Evolutionary conservation across 2,888 invertebrate genomes (phyloP).

Genomic region (Epirrhoe tristata): DNA sequence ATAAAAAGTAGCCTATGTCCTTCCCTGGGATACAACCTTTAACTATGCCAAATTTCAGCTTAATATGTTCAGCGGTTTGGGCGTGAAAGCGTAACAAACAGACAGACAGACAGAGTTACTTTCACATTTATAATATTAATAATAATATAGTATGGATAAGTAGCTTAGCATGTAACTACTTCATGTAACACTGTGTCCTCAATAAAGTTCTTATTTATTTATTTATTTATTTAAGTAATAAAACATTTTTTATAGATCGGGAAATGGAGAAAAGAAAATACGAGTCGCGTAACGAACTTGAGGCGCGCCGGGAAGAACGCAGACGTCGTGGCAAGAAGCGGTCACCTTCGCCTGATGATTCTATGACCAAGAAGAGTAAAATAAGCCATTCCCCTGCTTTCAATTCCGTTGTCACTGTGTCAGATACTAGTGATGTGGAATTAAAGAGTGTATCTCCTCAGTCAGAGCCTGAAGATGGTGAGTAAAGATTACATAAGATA

Average conservation of each 20-base stretch:
- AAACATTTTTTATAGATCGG: slow-evolving; percentile 77
- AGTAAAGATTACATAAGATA: slow-evolving; percentile 26
- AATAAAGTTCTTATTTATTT: neutral
- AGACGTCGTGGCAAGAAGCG: slow-evolving; percentile 81
- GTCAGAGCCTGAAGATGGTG: slow-evolving; percentile 79
- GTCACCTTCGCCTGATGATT: slow-evolving; percentile 67
- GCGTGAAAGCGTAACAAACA: too few relatives aligned
- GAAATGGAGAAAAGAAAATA: slow-evolving; percentile 93
- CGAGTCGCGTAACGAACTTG: slow-evolving; percentile 89
- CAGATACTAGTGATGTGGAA: slow-evolving; percentile 81
- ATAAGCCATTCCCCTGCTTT: slow-evolving; percentile 68
- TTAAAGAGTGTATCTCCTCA: slow-evolving; percentile 74
- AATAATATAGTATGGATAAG: too few relatives aligned
- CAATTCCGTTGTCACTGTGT: slow-evolving; percentile 78
- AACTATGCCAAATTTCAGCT: too few relatives aligned
- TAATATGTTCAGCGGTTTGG: too few relatives aligned
- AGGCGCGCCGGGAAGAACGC: slow-evolving; percentile 88
- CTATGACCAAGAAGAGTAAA: slow-evolving; percentile 69
- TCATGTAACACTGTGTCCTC: too few relatives aligned
- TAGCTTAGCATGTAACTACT: too few relatives aligned
- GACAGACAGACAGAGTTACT: too few relatives aligned
- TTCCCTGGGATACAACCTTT: too few relatives aligned
- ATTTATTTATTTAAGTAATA: neutral
- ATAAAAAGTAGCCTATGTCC: too few relatives aligned
- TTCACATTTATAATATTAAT: too few relatives aligned